phyloP scores from a whole-genome alignment of 2,888 invertebrate species.

The Drosophila ustulata region DNA sequence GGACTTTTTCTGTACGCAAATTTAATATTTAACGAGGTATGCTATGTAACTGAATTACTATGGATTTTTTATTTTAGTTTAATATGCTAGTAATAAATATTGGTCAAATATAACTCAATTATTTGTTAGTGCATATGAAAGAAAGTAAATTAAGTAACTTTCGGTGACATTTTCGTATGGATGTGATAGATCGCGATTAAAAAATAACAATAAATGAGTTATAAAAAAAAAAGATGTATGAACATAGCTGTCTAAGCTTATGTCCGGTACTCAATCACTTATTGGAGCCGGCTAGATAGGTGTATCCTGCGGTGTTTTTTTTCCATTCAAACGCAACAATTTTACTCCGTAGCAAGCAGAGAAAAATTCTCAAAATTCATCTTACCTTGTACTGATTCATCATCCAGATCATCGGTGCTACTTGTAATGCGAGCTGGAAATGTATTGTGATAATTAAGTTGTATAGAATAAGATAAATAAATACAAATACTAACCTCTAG shows the following conservation, averaged over 20 bases:
- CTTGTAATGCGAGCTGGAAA: constrained; percentile 90
- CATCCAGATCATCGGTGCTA: constrained; percentile 93
- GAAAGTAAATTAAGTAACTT: neutral
- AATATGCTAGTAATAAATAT: constrained; percentile 3
- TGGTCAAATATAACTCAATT: constrained; percentile 8
- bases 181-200: neutral
- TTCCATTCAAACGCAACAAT: constrained; percentile 20
- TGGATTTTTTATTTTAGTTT: neutral
- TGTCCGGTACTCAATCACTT: constrained; percentile 28
- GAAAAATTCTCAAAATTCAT: constrained; percentile 85
- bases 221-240: neutral
- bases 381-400: constrained; percentile 85
- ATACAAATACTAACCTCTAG: constrained; percentile 85
- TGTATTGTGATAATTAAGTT: neutral
- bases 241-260: neutral
- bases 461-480: neutral
- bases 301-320: constrained; percentile 16
- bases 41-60: neutral
- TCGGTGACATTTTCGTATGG: neutral
- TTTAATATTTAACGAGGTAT: neutral
- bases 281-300: constrained; percentile 12
- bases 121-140: neutral
- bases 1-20: neutral
- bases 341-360: constrained; percentile 84
- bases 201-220: constrained; percentile 4